Evolutionary conservation across 2,888 invertebrate species (phyloP), one percentile per base, ranked within the genome.

Genomic region (Rhagonycha lutea): DNA sequence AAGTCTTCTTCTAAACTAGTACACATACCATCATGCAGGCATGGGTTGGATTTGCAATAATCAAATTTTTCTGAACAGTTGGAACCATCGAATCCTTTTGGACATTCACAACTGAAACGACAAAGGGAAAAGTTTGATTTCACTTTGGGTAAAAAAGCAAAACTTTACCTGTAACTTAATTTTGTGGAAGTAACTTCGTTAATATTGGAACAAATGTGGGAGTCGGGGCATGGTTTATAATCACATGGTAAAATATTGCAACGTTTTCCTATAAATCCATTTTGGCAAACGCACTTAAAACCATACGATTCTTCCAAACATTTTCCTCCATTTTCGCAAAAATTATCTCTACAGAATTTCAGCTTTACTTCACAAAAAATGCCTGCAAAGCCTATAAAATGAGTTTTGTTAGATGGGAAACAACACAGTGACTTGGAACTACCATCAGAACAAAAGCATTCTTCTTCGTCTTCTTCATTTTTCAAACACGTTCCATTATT

Each of bases 211-310:
- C 91, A 91, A 69, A 88, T 85, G 1, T 86, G 83, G 79, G 88
- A 87, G 12, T 79, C 79, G 61, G 85, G 85, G 80, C 92, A 92
- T 0, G 91, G 91, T 69, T 88, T 83, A 82, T 89, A 90, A 79
- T 89, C 89, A 82, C 93, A 93, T 5, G 93, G 90, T 62, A 89
- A 81, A 26, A 90, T 83, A 81, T 89, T 89, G 80, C 91, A 91
- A 71, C 90, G 87, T 73, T 87, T 87, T 3, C 92, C 92, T 23
- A 90, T 85, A 81, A 87, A 89, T 28, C 91, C 91, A 3, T 87
- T 84, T 24, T 82, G 83, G 80, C 91, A 91, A 24, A 86, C 79
- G 79, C 91, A 91, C 62, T 85, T 83, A 85, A 88, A 91, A 0
- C 88, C 88, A 70, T 85, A 84, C 14, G 80, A 75, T 23, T 84